phyloP scores from a whole-genome alignment of 2,888 invertebrate species.

The Drosophila sordidula region DNA sequence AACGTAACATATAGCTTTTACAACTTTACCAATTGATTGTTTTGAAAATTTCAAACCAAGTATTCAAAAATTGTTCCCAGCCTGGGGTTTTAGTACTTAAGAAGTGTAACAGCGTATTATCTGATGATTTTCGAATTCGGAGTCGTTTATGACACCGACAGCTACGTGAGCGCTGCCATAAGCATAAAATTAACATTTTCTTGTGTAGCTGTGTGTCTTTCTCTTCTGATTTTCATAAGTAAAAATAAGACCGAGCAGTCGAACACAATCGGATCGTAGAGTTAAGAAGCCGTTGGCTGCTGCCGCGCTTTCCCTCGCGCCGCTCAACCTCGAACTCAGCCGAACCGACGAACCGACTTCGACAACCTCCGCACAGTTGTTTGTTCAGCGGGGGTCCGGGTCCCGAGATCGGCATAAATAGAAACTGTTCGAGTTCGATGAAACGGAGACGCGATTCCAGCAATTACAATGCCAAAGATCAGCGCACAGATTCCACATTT shows the following conservation, averaged over 20 bases:
- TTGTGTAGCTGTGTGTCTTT: slow-evolving; percentile 24
- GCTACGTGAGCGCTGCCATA: slow-evolving; percentile 39
- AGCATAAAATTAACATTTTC: slow-evolving; percentile 63
- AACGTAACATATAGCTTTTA: neutral
- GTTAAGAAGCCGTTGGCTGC: slow-evolving; percentile 20
- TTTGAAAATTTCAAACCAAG: neutral
- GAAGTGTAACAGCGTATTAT: slow-evolving; percentile 24
- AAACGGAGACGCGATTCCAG: slow-evolving; percentile 25
- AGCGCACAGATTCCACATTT: slow-evolving; percentile 47
- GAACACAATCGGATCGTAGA: slow-evolving; percentile 37
- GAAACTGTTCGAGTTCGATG: slow-evolving; percentile 45
- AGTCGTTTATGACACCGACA: slow-evolving; percentile 34
- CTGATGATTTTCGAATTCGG: slow-evolving; percentile 24
- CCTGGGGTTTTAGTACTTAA: slow-evolving; percentile 13
- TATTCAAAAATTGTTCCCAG: slow-evolving; percentile 2
- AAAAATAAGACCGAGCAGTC: slow-evolving; percentile 29
- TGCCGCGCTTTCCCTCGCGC: slow-evolving; percentile 25
- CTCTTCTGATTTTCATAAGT: slow-evolving; percentile 37
- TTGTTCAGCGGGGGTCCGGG: slow-evolving; percentile 66
- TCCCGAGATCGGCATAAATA: slow-evolving; percentile 48
- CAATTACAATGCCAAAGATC: slow-evolving; percentile 49
- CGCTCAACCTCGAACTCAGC: slow-evolving; percentile 19
- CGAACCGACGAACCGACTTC: slow-evolving; percentile 12
- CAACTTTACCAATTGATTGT: neutral
- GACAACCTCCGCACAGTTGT: slow-evolving; percentile 49